A percentile compares a stretch with the other conserved stretches of the same genome.
Evolutionary conservation across 2,797 vertebrate genomes (phyloP).

Genomic region (Echeneis naucrates): DNA sequence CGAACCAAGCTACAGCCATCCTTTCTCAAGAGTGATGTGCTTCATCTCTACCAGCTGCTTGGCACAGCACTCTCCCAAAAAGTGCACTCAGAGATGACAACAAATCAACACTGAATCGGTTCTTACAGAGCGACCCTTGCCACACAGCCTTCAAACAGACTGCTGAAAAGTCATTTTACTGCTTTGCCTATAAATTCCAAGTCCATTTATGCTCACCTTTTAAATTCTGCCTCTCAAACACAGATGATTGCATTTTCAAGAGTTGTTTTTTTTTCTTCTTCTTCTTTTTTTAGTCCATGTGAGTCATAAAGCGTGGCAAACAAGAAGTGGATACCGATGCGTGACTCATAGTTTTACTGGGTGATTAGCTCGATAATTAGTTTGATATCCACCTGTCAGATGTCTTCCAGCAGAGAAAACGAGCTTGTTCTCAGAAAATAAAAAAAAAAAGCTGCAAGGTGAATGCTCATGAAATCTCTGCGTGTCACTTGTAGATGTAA

Average conservation of each 20-base stretch:
- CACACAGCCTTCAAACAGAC: slow-evolving; percentile 31
- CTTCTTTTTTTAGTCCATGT: neutral
- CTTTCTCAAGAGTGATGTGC: slow-evolving; percentile 64
- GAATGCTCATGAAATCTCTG: slow-evolving; percentile 27
- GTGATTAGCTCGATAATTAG: slow-evolving; percentile 57
- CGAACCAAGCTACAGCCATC: slow-evolving; percentile 49
- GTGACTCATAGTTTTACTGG: slow-evolving; percentile 32
- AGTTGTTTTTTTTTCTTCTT: neutral
- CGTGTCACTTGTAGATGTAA: slow-evolving; percentile 31
- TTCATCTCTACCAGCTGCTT: slow-evolving; percentile 64
- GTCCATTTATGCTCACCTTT: slow-evolving; percentile 38
- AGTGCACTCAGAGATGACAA: slow-evolving; percentile 50
- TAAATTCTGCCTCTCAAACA: slow-evolving; percentile 36
- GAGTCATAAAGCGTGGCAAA: slow-evolving; percentile 25
- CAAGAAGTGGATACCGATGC: slow-evolving; percentile 24
- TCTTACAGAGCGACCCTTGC: slow-evolving; percentile 43
- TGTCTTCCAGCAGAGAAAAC: slow-evolving; percentile 42
- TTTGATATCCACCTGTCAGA: slow-evolving; percentile 49
- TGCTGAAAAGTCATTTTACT: slow-evolving; percentile 45
- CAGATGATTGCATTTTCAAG: slow-evolving; percentile 24
- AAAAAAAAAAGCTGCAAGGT: neutral
- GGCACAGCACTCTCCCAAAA: slow-evolving; percentile 43
- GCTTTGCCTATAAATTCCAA: slow-evolving; percentile 42
- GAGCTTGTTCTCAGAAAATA: slow-evolving; percentile 32
- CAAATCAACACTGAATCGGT: slow-evolving; percentile 55